Evolutionary conservation across 2,888 invertebrate genomes (phyloP).

Genomic region (Teleogryllus oceanicus): DNA sequence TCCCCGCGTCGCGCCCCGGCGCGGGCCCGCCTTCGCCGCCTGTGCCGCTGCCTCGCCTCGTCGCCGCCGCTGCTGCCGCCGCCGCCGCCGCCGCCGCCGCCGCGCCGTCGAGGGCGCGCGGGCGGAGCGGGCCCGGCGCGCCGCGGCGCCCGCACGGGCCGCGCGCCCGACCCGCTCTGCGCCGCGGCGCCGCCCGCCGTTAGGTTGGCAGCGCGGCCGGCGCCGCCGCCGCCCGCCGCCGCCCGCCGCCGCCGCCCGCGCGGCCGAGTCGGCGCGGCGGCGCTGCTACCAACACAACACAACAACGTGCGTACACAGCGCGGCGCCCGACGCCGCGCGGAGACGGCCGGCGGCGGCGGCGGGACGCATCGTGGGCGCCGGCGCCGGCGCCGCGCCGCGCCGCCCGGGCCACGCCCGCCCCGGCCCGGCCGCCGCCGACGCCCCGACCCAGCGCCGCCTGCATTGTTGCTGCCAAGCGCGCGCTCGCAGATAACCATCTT

Average conservation of each 20-base stretch:
- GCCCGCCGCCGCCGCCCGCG: neutral
- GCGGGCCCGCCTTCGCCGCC: neutral
- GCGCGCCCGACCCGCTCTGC: neutral
- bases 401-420: neutral
- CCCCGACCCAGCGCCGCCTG: too few relatives aligned
- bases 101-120: neutral
- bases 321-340: neutral
- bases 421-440: neutral
- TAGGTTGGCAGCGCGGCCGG: neutral
- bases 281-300: slow-evolving; percentile 18
- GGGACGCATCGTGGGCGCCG: neutral
- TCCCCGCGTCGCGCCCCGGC: neutral
- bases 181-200: neutral
- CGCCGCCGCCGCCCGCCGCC: neutral
- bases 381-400: neutral
- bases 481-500: too few relatives aligned
- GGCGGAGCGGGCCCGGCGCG: neutral
- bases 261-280: slow-evolving; percentile 10
- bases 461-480: too few relatives aligned
- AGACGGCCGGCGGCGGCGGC: neutral
- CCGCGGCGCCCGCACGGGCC: neutral
- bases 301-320: slow-evolving; percentile 11
- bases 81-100: neutral
- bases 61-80: neutral
- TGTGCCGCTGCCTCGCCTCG: neutral